phyloP scores from a whole-genome alignment of 64 coral and sea anemone species.

The Pachyseris speciosa region DNA sequence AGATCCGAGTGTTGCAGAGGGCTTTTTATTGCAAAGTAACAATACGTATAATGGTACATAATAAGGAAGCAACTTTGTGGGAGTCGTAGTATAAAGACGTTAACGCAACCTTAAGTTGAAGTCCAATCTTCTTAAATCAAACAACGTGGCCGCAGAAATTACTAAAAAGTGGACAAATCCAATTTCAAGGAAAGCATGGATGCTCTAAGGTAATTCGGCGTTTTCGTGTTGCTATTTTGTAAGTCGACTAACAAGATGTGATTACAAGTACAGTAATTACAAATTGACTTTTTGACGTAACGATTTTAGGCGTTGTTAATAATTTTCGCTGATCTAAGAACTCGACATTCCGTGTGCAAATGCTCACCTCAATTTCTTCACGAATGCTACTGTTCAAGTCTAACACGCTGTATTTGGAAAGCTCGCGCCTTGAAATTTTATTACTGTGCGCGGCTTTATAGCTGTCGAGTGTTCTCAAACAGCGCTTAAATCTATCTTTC shows the following conservation, averaged over 20 bases:
- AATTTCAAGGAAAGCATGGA: not conserved
- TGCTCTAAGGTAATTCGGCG: not conserved
- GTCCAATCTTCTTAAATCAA: not conserved
- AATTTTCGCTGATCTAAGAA: not conserved
- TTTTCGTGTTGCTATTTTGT: not conserved
- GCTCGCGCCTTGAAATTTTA: no score
- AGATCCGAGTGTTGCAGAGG: constrained; percentile 39
- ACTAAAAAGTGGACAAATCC: not conserved
- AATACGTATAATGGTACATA: constrained; percentile 42
- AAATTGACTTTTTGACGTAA: not conserved
- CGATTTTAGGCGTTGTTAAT: not conserved
- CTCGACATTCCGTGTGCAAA: not conserved
- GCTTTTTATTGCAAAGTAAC: constrained; percentile 43
- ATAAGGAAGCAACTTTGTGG: constrained; percentile 4
- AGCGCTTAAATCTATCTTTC: not conserved
- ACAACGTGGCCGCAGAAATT: not conserved
- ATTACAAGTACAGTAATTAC: not conserved
- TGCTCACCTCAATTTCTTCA: no score
- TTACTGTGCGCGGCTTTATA: no score
- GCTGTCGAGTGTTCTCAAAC: not conserved
- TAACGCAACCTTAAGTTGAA: not conserved
- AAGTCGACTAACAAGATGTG: not conserved
- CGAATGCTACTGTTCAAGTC: no score
- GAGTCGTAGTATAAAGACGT: not conserved
- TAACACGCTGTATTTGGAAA: no score